These are phyloP conservation scores for Autographa pulchrina DNA, from an alignment of 2,888 invertebrate genomes.

Conservation along the genomic window DNA sequence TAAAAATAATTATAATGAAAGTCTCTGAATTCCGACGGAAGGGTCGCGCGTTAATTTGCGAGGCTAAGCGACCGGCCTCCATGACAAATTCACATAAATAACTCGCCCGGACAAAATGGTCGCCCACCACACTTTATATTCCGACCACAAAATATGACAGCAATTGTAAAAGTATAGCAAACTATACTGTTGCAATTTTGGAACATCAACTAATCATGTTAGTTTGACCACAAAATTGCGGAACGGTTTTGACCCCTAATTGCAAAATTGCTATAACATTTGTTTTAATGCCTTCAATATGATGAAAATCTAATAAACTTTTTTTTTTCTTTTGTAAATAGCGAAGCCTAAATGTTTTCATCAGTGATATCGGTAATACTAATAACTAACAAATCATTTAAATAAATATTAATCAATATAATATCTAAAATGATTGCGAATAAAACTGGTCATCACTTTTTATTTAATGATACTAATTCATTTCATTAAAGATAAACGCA, in stretches of 20 bases:
- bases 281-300: no score
- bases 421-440: no score
- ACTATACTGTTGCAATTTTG: background rate
- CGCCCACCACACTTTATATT: conserved; percentile 16
- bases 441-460: background rate
- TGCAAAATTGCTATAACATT: no score
- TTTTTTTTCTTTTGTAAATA: no score
- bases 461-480: no score
- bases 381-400: no score
- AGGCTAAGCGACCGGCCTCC: conserved; percentile 41
- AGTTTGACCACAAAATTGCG: background rate
- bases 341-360: no score
- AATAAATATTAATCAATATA: no score
- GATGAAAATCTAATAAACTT: no score
- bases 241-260: background rate
- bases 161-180: background rate
- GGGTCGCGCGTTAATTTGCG: conserved; percentile 61
- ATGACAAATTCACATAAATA: conserved; percentile 59
- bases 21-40: conserved; percentile 40
- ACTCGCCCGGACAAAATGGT: conserved; percentile 19
- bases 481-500: no score
- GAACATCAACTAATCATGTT: background rate
- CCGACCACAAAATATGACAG: conserved; percentile 18
- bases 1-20: conserved; percentile 54
- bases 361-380: no score